Conservation (phyloP, 2,797 vertebrate genomes). For the Pseudochirops cupreus region DNA sequence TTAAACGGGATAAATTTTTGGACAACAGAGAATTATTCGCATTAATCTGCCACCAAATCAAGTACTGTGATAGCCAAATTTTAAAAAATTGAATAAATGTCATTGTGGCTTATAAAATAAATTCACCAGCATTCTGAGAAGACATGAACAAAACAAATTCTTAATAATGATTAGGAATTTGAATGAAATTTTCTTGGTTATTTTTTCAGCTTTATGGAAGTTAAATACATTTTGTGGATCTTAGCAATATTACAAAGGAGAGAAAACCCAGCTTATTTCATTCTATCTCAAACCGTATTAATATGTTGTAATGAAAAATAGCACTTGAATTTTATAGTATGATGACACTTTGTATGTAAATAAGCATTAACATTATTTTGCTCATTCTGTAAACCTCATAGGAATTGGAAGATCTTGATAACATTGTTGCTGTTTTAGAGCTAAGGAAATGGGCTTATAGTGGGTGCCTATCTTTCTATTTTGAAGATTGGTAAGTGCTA, state of each 20-base stretch:
- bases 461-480: not conserved
- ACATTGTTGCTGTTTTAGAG: not conserved
- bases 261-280: not conserved
- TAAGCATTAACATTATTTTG: not conserved
- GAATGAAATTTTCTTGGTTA: not conserved
- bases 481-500: not conserved
- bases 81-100: not conserved
- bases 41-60: too few relatives aligned
- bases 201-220: not conserved
- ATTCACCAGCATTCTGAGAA: not conserved
- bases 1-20: too few relatives aligned
- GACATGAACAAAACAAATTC: not conserved
- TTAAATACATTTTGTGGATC: not conserved
- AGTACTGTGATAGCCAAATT: too few relatives aligned
- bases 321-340: not conserved
- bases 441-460: not conserved
- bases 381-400: not conserved
- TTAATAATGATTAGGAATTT: not conserved
- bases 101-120: slow-evolving; percentile 3
- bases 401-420: not conserved
- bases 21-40: too few relatives aligned
- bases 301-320: not conserved
- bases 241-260: not conserved
- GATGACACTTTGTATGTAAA: not conserved
- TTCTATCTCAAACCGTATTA: not conserved